Base-by-base conservation (phyloP, 2,113 vertebrate species). In the Notarius lentiginosus region DNA sequence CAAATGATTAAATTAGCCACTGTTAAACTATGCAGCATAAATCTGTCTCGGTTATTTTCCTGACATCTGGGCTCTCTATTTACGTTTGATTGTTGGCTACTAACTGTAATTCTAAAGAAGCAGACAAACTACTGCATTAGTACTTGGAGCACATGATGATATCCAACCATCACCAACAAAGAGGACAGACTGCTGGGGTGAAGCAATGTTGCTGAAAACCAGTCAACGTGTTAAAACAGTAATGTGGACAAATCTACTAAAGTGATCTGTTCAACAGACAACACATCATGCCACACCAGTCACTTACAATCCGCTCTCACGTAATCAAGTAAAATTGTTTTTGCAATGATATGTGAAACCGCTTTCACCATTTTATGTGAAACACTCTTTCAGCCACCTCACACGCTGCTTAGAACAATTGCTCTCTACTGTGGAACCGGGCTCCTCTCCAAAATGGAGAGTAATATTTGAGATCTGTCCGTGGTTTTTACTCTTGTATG, bases 1-100 rank as follows among this genome's bases (percentile, higher is more conserved):
- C 27, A 41, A 12, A 81, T 81, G 22, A 81, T 81, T 61, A 9
- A 81, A 41, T 81, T 61, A 81, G 79, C 30, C 79, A 34, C 41
- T 61, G 79, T 61, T 81, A 60, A 81, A 81, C 30, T 60, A 22
- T 61, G 60, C 79, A 61, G 56, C 79, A 81, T 61, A 55, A 80
- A 34, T 80, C 56, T 34, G 79, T 18, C 56, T 61, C 20, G 56
- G 27, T 61, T 61, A 22, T 60, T 24, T 60, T 18, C 34, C 79
- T 41, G 41, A 41, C 41, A 41, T 41, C 41, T 41, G 27, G 24
- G 8, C 49, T 79, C 55, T 58, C 34, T 20, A 41, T 80, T 58
- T 34, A 10, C 27, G 22, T 60, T 20, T 80, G 17, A 80, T 30
- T 60, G 55, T 27, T 14, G 22, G 55, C 55, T 80, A 60, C 27